Base-by-base conservation (phyloP, 2,797 vertebrate species). In the Champsocephalus esox region DNA sequence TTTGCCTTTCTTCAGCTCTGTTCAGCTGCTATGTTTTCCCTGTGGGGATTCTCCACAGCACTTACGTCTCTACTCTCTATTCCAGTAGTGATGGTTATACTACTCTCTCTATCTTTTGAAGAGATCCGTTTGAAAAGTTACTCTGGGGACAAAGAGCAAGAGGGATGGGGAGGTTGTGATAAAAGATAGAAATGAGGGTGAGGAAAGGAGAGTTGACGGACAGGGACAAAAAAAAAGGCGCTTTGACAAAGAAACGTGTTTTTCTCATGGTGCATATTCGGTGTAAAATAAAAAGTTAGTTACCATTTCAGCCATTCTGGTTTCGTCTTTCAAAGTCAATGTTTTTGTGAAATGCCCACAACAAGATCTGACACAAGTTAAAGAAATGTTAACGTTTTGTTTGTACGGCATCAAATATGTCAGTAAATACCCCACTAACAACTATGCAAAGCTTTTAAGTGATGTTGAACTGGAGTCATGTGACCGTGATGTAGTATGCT, bases 41-140 rank as follows among this genome's bases (percentile, higher is more conserved):
- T 71, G 54, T 67, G 70, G 87, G 87, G 82, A 82, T 80, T 85
- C 73, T 83, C 83, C 73, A 66, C 63, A 79, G 82, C 38, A 67
- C 55, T 67, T 17, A 61, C 61, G 46, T n/a, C 71, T 73, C 71
- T 61, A 11, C 69, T 81, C 66, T 66, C 28, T 90, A 77, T 81
- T 90, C 83, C 84, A 87, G 85, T 55, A 74, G 52, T 64, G 48
- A 73, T 24, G 59, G 61, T 51, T 73, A 73, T 75, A 81, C 77
- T 82, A 75, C 80, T 82, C 81, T 85, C 64, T 90, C 82, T 89
- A 81, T 88, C 87, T 90, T 83, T 83, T 81, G 79, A 87, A 78
- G 69, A 71, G 88, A 86, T 82, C 75, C 1, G 16, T 77, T 82
- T 83, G 73, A 83, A 93, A 92, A 89, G 89, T 86, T 85, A 86